phyloP scores from a whole-genome alignment of 2,797 vertebrate genomes.

The Halcyon badia region DNA sequence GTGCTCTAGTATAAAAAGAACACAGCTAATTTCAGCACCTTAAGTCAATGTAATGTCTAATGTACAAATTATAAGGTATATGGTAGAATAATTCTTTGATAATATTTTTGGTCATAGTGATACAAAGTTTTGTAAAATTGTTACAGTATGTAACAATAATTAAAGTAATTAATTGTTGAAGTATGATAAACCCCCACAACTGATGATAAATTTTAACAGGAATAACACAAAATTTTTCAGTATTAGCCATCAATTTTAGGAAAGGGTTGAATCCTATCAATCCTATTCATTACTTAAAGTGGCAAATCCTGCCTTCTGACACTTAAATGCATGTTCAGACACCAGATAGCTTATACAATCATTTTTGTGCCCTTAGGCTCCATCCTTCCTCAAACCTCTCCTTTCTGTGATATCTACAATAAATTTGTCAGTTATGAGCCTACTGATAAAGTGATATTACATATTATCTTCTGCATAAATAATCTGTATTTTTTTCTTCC shows the following conservation, averaged over 20 bases:
- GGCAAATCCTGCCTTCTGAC: background rate
- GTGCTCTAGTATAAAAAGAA: conserved; percentile 17
- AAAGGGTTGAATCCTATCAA: background rate
- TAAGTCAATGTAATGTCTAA: background rate
- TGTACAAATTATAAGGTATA: background rate
- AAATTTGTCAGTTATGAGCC: background rate
- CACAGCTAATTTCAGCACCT: background rate
- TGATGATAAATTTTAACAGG: background rate
- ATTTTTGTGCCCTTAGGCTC: background rate
- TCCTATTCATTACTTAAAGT: background rate
- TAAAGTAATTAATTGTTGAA: background rate
- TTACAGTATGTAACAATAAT: background rate
- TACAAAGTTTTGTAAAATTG: background rate
- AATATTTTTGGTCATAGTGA: background rate
- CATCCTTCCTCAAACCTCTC: background rate
- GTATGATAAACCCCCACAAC: background rate
- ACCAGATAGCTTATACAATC: background rate
- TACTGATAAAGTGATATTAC: background rate
- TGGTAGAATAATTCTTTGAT: background rate
- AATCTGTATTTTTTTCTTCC: background rate
- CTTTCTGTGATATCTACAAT: background rate
- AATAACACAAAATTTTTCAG: background rate
- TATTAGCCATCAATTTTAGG: background rate
- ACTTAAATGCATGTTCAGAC: background rate
- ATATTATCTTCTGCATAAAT: background rate